Conservation (phyloP, 2,113 vertebrate species). For the Amazona vittata region DNA sequence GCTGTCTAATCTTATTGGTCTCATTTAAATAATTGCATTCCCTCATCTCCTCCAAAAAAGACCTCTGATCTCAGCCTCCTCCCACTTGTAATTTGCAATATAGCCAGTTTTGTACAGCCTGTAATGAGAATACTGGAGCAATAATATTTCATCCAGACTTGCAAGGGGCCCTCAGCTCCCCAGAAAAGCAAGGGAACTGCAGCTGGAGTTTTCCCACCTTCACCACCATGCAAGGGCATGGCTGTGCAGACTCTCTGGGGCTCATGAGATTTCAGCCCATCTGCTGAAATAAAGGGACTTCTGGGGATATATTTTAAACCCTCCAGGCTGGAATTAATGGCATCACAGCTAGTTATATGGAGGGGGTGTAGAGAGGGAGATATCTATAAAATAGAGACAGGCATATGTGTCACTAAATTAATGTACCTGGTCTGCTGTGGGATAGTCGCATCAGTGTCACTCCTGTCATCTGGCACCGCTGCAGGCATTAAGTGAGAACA, state of each 20-base stretch:
- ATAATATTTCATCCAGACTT: conserved; percentile 9
- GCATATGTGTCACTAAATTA: conserved; percentile 45
- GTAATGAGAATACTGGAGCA: conserved; percentile 17
- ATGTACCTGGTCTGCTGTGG: conserved; percentile 17
- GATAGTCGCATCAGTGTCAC: conserved; percentile 26
- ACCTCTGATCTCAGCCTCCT: conserved; percentile 4
- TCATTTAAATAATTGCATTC: conserved; percentile 54
- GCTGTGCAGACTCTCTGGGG: background rate
- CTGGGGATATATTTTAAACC: background rate
- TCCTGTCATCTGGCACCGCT: conserved; percentile 38
- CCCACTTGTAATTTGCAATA: conserved; percentile 18
- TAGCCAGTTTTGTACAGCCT: background rate
- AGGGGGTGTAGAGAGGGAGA: background rate
- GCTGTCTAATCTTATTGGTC: conserved; percentile 39
- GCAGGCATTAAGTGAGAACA: background rate
- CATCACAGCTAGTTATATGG: background rate
- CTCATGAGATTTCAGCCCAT: background rate
- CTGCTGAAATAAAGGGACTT: conserved; percentile 33
- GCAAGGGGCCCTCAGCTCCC: background rate
- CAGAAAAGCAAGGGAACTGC: background rate
- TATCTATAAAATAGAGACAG: background rate
- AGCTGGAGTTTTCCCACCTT: background rate
- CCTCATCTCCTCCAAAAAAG: conserved; percentile 26
- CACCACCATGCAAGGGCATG: background rate
- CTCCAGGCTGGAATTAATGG: background rate